phyloP scores from a whole-genome alignment of 2,113 vertebrate species.

The Cricetomys ansorgei region DNA sequence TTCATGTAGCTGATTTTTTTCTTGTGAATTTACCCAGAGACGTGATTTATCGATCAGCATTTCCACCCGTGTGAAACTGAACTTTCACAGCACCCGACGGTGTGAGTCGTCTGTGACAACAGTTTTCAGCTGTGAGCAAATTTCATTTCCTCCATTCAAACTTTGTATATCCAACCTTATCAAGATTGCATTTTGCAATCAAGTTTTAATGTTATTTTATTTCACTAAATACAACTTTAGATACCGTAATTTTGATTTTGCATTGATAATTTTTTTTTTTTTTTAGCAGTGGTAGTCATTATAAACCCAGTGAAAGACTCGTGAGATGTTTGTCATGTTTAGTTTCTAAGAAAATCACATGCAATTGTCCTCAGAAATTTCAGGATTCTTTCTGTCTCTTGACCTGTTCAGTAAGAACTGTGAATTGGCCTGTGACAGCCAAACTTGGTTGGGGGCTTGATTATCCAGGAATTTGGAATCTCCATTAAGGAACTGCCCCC shows the following conservation, averaged over 20 bases:
- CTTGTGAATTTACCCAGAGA: neutral
- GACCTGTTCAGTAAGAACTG: neutral
- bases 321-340: neutral
- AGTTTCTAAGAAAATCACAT: neutral
- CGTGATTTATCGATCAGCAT: conserved; percentile 11
- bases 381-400: neutral
- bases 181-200: neutral
- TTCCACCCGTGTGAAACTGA: neutral
- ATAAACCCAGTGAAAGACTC: neutral
- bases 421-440: neutral
- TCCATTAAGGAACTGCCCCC: neutral
- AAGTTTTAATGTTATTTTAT: neutral
- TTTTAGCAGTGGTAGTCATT: neutral
- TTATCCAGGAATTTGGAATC: neutral
- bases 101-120: neutral
- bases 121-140: neutral
- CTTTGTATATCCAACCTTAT: neutral
- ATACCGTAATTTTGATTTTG: neutral
- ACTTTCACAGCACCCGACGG: neutral
- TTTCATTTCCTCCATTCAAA: conserved; percentile 6
- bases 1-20: conserved; percentile 35
- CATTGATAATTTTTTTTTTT: neutral
- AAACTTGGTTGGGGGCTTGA: neutral
- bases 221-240: conserved; percentile 18
- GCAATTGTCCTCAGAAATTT: neutral